Conservation (phyloP, 2,888 invertebrate genomes). For the Microplitis manilae region DNA sequence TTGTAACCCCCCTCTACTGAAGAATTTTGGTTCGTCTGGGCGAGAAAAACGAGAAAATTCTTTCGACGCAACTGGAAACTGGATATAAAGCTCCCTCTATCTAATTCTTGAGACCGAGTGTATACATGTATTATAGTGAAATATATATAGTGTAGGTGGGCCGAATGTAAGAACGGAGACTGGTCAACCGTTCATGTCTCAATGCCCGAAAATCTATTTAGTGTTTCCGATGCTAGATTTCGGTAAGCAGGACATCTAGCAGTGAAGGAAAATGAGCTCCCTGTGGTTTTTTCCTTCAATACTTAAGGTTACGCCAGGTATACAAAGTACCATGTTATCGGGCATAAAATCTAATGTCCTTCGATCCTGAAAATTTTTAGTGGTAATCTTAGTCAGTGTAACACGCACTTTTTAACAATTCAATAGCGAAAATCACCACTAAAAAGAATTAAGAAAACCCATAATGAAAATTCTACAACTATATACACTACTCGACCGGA, state of each 20-base stretch:
- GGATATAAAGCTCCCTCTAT: no score
- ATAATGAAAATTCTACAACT: conserved; percentile 2
- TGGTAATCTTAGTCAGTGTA: conserved; percentile 16
- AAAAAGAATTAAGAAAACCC: not conserved
- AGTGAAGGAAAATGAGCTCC: not conserved
- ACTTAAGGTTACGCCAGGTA: conserved; percentile 46
- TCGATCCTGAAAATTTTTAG: conserved; percentile 45
- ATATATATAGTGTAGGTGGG: no score
- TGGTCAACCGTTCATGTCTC: not conserved
- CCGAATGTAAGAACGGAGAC: not conserved
- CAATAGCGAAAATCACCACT: conserved; percentile 31
- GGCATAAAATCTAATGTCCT: conserved; percentile 50
- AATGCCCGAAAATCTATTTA: no score
- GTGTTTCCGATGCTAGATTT: not conserved
- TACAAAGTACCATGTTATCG: conserved; percentile 44
- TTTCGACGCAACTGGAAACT: conserved; percentile 39
- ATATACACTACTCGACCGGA: conserved; percentile 27
- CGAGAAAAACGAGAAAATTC: conserved; percentile 39
- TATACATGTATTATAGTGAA: no score
- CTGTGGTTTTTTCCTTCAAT: conserved; percentile 34
- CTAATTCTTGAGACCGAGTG: no score
- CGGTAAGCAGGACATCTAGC: not conserved
- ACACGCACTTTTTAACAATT: conserved; percentile 3
- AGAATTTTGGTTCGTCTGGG: not conserved
- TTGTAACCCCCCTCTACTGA: conserved; percentile 32